Evolutionary conservation across 2,113 vertebrate genomes (phyloP).

Genomic region (Gulo gulo): DNA sequence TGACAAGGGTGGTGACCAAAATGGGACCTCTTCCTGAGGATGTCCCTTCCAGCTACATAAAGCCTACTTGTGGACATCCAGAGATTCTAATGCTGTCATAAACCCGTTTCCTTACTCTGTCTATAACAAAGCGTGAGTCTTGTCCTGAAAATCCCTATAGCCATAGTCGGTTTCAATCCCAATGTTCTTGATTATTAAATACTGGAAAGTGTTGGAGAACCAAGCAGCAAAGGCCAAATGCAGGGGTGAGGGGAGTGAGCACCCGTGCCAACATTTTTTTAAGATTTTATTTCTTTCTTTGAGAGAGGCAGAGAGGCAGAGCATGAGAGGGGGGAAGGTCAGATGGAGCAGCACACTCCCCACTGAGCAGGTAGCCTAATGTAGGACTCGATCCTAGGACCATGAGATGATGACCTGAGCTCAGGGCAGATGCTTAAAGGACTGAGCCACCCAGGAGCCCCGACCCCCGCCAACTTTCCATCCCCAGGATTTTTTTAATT

Average conservation of each 20-base stretch:
- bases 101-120: not conserved
- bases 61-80: not conserved
- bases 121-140: not conserved
- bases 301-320: no score
- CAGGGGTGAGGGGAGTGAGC: not conserved
- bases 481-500: no score
- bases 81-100: not conserved
- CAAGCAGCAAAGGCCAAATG: not conserved
- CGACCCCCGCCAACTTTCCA: no score
- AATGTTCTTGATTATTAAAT: not conserved
- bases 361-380: no score
- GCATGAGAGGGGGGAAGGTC: no score
- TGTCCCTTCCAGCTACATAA: not conserved
- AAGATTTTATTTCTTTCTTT: no score
- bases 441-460: no score
- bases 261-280: no score
- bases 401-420: no score
- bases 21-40: not conserved
- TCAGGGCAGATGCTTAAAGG: no score
- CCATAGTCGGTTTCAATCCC: not conserved
- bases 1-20: fast-evolving
- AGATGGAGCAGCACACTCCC: no score
- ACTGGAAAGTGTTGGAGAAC: not conserved
- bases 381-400: no score
- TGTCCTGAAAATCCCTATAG: not conserved